Evolutionary conservation across 2,888 invertebrate species (phyloP).

Genomic region (Rhimphoctona megacephalus): DNA sequence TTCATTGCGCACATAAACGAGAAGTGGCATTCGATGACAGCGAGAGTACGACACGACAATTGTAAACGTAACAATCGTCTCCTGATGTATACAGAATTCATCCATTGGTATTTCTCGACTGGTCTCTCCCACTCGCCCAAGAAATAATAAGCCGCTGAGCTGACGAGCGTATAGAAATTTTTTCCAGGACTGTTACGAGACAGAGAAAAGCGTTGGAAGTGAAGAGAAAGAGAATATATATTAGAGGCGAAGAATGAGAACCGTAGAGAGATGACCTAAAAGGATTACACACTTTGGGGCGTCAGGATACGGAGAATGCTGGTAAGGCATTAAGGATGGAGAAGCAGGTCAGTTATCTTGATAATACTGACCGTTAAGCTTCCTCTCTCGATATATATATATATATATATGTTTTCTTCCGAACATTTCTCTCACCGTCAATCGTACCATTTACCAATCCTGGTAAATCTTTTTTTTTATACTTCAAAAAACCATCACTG

Average conservation of each 20-base stretch:
- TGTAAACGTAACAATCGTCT: slow-evolving; percentile 1
- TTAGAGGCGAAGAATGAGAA: slow-evolving; percentile 60
- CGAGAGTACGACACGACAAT: slow-evolving; percentile 12
- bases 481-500: slow-evolving; percentile 3
- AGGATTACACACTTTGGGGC: slow-evolving; percentile 67
- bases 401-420: slow-evolving; percentile 22
- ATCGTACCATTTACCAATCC: slow-evolving; percentile 15
- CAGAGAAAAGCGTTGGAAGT: slow-evolving; percentile 16
- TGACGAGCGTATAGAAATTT: slow-evolving; percentile 67
- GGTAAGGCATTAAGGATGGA: slow-evolving; percentile 63
- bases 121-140: slow-evolving; percentile 4
- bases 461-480: slow-evolving; percentile 14
- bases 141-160: slow-evolving; percentile 60
- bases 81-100: slow-evolving; percentile 10
- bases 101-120: slow-evolving; percentile 34
- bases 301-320: slow-evolving; percentile 46
- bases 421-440: slow-evolving; percentile 35
- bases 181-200: slow-evolving; percentile 54
- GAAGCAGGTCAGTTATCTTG: slow-evolving; percentile 67
- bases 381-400: neutral
- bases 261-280: slow-evolving; percentile 63
- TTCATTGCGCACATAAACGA: slow-evolving; percentile 1
- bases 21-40: slow-evolving; percentile 12
- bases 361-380: slow-evolving; percentile 57
- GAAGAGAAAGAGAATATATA: slow-evolving; percentile 13